Conservation (phyloP, 2,797 vertebrate genomes). For the Etheostoma perlongum region DNA sequence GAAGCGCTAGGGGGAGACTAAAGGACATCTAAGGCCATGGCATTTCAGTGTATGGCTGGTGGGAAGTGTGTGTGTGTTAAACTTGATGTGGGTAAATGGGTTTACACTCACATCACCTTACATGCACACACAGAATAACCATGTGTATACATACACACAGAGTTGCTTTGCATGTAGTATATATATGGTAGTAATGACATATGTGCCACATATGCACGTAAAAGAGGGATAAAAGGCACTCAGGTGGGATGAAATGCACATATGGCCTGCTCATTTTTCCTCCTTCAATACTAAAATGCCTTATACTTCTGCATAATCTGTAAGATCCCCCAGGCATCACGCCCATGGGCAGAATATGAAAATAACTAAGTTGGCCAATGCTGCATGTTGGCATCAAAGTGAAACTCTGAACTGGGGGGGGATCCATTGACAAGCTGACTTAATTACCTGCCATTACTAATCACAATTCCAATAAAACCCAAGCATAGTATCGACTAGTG, state of each 20-base stretch:
- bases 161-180: slow-evolving; percentile 18
- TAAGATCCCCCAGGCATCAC: slow-evolving; percentile 61
- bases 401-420: slow-evolving; percentile 18
- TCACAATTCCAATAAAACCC: slow-evolving; percentile 46
- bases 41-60: slow-evolving; percentile 35
- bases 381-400: slow-evolving; percentile 45
- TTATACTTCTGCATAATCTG: slow-evolving; percentile 72
- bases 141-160: not conserved
- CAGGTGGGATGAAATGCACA: slow-evolving; percentile 60
- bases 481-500: slow-evolving; percentile 29
- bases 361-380: slow-evolving; percentile 62
- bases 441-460: slow-evolving; percentile 66
- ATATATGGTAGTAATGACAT: slow-evolving; percentile 14
- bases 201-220: slow-evolving; percentile 21
- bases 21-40: slow-evolving; percentile 41
- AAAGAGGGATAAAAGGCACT: slow-evolving; percentile 17
- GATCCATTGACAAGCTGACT: slow-evolving; percentile 45
- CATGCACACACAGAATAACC: slow-evolving; percentile 1
- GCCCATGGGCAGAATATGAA: slow-evolving; percentile 74
- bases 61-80: slow-evolving; percentile 1
- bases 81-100: slow-evolving; percentile 30
- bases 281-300: slow-evolving; percentile 54
- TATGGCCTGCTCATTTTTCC: slow-evolving; percentile 60
- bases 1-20: slow-evolving; percentile 24
- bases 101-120: slow-evolving; percentile 18